Base-by-base conservation (phyloP, 2,797 vertebrate species). In the Hyperoplus immaculatus region DNA sequence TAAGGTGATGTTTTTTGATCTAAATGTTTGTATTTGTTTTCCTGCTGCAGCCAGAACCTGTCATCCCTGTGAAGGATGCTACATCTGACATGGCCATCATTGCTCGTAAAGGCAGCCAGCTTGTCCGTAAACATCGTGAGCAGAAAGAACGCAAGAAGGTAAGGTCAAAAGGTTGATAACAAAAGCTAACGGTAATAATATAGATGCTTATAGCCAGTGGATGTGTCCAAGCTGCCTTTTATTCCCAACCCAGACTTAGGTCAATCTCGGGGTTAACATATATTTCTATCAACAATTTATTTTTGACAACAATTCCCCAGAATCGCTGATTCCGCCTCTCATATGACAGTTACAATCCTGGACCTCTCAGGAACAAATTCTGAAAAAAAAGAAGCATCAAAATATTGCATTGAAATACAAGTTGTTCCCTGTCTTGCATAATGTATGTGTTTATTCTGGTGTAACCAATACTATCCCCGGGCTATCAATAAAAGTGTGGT, bases 71-170 rank as follows among this genome's bases (percentile, higher is more conserved):
- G 77, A 99, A 98, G 91, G 98, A 99, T 7, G 84, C 98, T 5
- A 99, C 98, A 18, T 99, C 98, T 0, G 98, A 99, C 88, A 92
- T 99, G 96, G 98, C 98, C 81, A 98, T 99, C 81, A 99, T 99
- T 75, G 97, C 98, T 80, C 97, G 98, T 8, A 99, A 99, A 87
- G 98, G 98, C 87, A 99, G 98, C 87, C 97, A 98, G 51, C 86
- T 99, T 42, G 98, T 99, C 74, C 97, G 98, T 77, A 99, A 98
- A 87, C 98, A 99, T 88, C 95, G 98, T 54, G 98, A 99, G 85
- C 98, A 99, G 77, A 99, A 99, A 88, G 98, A 99, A 57, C 97
- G 98, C 50, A 99, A 97, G 82, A 99, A 99, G 98, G 98, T 99
- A 79, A 29, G 77, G 6, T 45, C 29, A 29, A 29, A 29, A 29